A percentile compares a stretch with the other conserved stretches of the same genome.
phyloP scores from a whole-genome alignment of 2,797 vertebrate species.

The Phyllotis vaccarum region DNA sequence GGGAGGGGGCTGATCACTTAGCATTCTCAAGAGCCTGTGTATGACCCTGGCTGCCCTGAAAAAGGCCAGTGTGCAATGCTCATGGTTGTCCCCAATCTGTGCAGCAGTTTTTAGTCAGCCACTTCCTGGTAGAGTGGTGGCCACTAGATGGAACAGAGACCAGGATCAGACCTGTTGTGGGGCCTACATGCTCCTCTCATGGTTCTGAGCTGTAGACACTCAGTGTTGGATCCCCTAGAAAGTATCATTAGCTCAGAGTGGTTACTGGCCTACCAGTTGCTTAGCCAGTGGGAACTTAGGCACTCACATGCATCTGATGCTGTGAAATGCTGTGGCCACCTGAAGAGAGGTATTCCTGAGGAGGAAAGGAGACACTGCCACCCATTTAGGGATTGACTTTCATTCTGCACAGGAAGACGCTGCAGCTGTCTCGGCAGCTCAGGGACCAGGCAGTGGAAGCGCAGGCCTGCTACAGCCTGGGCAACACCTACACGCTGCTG shows the following conservation, averaged over 20 bases:
- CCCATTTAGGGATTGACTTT: not conserved
- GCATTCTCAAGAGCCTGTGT: not conserved
- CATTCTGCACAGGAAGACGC: slow-evolving; percentile 92
- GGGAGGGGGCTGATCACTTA: not conserved
- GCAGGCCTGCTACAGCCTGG: slow-evolving; percentile 98
- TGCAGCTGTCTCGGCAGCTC: slow-evolving; percentile 96
- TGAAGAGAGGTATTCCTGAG: not conserved
- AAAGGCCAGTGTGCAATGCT: not conserved
- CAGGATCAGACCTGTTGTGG: not conserved
- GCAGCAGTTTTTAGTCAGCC: not conserved
- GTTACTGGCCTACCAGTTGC: not conserved
- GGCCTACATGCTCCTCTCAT: not conserved
- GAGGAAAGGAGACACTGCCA: not conserved
- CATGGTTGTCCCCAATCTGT: fast-evolving
- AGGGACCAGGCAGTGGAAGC: slow-evolving; percentile 98
- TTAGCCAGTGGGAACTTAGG: not conserved
- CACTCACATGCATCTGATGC: too few relatives aligned
- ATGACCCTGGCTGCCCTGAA: fast-evolving
- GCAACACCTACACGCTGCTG: slow-evolving; percentile 97
- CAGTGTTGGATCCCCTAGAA: fast-evolving
- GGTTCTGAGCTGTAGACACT: too few relatives aligned
- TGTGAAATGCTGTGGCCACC: too few relatives aligned
- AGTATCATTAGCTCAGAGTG: not conserved
- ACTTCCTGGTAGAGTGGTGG: not conserved
- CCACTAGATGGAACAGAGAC: not conserved